Base-by-base conservation (phyloP, 2,797 vertebrate genomes). In the Onychomys torridus region DNA sequence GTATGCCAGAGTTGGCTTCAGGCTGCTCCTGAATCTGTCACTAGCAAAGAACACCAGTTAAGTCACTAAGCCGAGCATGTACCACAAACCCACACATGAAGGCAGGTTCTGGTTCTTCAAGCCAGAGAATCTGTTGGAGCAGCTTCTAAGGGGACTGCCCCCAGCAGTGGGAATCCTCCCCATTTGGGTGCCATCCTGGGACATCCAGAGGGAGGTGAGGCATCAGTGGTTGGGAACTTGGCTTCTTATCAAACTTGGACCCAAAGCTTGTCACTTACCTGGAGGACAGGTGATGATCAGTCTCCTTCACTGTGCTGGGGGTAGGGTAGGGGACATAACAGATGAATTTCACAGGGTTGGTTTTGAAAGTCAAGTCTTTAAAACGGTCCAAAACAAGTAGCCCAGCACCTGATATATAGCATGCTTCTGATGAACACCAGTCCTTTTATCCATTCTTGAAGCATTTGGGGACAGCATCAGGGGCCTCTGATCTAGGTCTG, bases 201-300 rank as follows among this genome's bases (percentile, higher is more conserved):
- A 46, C 5, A 43, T 40, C 43, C 37, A 34, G 57, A 75, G 59
- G 29, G 65, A 85, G 57, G 65, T 34, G 32, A 3, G 19, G 2
- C 12, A 12, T 12, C 7, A 49, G 57, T 61, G 57, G n/a, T 17
- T 40, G 71, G 77, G 59, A 81, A 37, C 40, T 69, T 52, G 67
- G 34, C 32, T 78, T 85, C n/a, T 27, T 21, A 32, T 43, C 40
- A 77, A 75, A 85, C 67, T 49, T 52, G 59, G 69, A 73, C 49
- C 87, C 90, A 79, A 16, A 93, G 14, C n/a, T 61, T 77, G 6
- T 89, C 79, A 32, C 76, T 63, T 77, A 19, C 46, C 55, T 40
- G 2, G 49, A 93, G 63, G 57, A 69, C 67, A 55, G 25, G 2
- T 17, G 25, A 46, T 2, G 1, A 37, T 43, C 16, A 1, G 3